Conservation (phyloP, 1,140 invertebrate species). For the Aleiodes sp. region DNA sequence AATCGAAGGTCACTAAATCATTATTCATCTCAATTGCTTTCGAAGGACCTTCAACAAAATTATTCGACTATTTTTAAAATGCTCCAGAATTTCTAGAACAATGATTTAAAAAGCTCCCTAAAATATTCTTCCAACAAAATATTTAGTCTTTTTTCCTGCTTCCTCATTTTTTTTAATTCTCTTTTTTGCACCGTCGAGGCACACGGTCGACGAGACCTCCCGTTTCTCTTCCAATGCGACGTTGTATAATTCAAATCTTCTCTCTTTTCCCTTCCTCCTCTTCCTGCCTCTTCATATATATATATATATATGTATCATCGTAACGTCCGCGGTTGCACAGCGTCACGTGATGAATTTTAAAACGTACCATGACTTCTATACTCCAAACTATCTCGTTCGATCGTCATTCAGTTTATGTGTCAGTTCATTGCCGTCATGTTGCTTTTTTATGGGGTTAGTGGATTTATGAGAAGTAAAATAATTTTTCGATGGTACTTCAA, state of each 20-base stretch:
- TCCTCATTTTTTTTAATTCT: neutral
- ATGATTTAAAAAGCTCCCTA: neutral
- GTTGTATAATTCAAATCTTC: constrained; percentile 54
- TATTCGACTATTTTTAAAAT: neutral
- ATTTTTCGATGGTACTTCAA: no score
- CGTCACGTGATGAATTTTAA: constrained; percentile 52
- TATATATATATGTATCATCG: constrained; percentile 9
- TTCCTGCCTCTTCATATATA: neutral
- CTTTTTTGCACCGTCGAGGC: constrained; percentile 6
- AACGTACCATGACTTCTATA: constrained; percentile 16
- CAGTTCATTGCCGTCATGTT: no score
- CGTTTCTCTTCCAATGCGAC: constrained; percentile 31
- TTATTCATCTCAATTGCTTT: constrained; percentile 20
- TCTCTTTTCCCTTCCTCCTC: constrained; percentile 20
- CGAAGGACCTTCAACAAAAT: constrained; percentile 18
- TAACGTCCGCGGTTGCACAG: constrained; percentile 35
- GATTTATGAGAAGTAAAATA: neutral
- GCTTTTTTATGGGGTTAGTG: neutral
- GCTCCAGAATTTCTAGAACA: neutral
- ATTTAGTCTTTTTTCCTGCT: neutral
- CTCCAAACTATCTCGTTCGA: neutral
- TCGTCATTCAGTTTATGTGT: neutral
- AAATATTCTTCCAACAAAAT: constrained; percentile 1
- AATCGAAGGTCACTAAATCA: constrained; percentile 14
- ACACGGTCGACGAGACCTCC: constrained; percentile 24